phyloP scores from a whole-genome alignment of 2,888 invertebrate species.

The Leistus spinibarbis region DNA sequence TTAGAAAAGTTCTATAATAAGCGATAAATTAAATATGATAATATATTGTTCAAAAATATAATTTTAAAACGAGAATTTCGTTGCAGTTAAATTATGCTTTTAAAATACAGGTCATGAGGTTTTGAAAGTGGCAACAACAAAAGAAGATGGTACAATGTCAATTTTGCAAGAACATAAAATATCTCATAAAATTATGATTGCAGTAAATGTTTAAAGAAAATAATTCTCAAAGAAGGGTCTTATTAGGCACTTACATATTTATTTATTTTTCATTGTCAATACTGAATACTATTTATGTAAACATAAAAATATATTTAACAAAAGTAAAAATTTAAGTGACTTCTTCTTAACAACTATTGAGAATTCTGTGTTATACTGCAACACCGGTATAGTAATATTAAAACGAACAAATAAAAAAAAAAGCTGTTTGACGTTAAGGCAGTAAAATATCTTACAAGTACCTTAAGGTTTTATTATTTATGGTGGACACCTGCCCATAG shows the following conservation, averaged over 20 bases:
- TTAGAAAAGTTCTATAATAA: no score
- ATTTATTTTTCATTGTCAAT: background rate
- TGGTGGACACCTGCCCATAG: background rate
- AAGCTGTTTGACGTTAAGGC: background rate
- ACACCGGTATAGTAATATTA: background rate
- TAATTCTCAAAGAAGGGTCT: background rate
- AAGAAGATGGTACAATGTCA: no score
- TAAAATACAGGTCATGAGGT: no score
- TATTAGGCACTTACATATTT: no score
- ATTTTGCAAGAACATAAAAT: no score
- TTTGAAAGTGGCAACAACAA: no score
- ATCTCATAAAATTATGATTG: no score
- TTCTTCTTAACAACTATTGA: background rate
- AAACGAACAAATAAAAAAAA: background rate
- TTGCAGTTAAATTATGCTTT: no score
- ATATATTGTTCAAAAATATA: no score
- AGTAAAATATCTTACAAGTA: background rate
- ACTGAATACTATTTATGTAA: background rate
- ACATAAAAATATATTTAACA: background rate
- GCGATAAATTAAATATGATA: no score
- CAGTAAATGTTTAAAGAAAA: background rate
- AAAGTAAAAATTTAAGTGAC: no score
- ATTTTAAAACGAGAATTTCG: no score
- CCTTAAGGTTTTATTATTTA: background rate
- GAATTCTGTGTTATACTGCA: background rate